Percentiles rank a stretch among this genome's conserved stretches.
Evolutionary conservation across 2,797 vertebrate species (phyloP).

Genomic region (Crenuchus spilurus): DNA sequence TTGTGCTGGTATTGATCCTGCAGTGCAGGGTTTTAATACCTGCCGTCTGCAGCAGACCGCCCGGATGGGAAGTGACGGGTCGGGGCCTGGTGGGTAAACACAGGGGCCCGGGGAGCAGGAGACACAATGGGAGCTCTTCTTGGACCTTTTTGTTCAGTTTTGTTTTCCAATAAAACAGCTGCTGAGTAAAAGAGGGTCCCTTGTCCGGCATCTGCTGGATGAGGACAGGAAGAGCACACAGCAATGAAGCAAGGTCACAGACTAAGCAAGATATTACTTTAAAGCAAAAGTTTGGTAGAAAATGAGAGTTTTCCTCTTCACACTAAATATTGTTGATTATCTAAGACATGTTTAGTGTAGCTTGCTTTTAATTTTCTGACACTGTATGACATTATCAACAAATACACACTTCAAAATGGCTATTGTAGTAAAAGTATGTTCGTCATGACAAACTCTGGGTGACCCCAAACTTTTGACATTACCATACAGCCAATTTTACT

Average conservation of each 20-base stretch:
- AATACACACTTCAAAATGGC: too few relatives aligned
- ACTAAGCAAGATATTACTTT: background rate
- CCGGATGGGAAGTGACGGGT: constrained; percentile 77
- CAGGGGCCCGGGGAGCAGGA: constrained; percentile 42
- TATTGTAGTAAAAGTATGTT: too few relatives aligned
- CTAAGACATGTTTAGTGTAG: background rate
- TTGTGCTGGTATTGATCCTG: constrained; percentile 83
- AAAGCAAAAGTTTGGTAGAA: background rate
- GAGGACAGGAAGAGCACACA: constrained; percentile 37
- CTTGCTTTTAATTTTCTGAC: too few relatives aligned
- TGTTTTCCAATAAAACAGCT: constrained; percentile 76
- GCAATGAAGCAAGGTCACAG: constrained; percentile 43
- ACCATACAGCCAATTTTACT: too few relatives aligned
- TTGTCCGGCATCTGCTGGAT: constrained; percentile 73
- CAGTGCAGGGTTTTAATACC: constrained; percentile 77
- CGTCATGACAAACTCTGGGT: too few relatives aligned
- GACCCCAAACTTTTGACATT: too few relatives aligned
- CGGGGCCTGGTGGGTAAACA: constrained; percentile 73
- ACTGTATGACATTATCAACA: too few relatives aligned
- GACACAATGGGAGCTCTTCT: constrained; percentile 78
- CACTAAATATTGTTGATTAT: background rate
- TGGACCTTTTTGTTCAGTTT: constrained; percentile 71
- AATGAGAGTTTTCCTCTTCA: too few relatives aligned
- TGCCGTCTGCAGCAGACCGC: constrained; percentile 68
- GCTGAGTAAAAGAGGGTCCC: constrained; percentile 69